Conservation (phyloP, 2,888 invertebrate species). For the Allolobophora icterica region DNA sequence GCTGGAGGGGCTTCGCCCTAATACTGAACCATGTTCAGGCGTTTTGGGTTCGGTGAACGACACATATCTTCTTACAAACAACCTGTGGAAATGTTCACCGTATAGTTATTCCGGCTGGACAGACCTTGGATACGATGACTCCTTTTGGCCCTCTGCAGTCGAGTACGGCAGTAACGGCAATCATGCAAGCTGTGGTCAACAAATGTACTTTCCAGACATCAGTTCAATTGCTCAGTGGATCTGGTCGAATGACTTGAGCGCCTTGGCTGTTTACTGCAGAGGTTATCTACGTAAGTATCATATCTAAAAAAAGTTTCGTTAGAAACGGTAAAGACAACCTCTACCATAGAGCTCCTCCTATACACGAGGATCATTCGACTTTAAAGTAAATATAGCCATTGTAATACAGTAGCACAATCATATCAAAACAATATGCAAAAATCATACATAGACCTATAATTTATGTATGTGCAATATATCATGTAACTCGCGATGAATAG, state of each 20-base stretch:
- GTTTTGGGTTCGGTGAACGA: neutral
- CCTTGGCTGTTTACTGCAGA: neutral
- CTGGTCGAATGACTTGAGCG: neutral
- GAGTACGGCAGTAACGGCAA: neutral
- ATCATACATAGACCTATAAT: too few relatives aligned
- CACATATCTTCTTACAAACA: neutral
- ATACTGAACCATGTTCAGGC: neutral
- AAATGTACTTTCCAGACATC: neutral
- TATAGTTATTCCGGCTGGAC: neutral
- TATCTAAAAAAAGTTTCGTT: too few relatives aligned
- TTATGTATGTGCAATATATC: too few relatives aligned
- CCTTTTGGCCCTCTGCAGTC: neutral
- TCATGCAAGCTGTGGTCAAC: neutral
- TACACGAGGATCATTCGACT: too few relatives aligned
- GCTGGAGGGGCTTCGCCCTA: neutral
- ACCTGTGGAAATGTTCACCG: neutral
- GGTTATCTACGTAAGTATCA: too few relatives aligned
- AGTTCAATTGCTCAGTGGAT: constrained; percentile 24
- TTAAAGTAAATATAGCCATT: too few relatives aligned
- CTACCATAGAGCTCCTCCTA: too few relatives aligned
- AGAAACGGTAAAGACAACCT: too few relatives aligned
- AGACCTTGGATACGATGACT: neutral
- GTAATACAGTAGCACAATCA: too few relatives aligned
- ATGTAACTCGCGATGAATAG: too few relatives aligned
- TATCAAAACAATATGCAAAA: too few relatives aligned